Evolutionary conservation across 2,113 vertebrate genomes (phyloP), one percentile per base, ranked within the genome.

Genomic region (Zosterops borbonicus): DNA sequence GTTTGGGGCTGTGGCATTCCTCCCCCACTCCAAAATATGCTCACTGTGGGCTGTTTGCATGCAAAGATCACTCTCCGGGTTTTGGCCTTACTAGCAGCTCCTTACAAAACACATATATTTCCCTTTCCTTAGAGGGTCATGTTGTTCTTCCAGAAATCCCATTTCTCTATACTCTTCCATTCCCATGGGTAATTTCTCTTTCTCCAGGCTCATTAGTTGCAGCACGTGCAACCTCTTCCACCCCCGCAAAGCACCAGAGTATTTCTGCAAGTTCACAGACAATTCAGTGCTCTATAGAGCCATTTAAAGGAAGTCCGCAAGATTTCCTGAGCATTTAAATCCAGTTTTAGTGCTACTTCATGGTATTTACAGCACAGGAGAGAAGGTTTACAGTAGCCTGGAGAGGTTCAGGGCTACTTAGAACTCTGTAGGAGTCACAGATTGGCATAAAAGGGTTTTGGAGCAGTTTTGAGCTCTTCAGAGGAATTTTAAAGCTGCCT

Each of bases 21-120:
- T 91, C 90, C 62, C 73, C 88, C 79, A 35, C 59, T 75, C 37
- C 63, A 56, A 96, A 96, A 56, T 69, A 95, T 74, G 76, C 39
- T 92, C 56, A 12, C 39, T 2, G 69, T 91, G 84, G 93, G 74
- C 53, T 82, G 49, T 52, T 44, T 44, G 68, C 17, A 60, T 5
- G 63, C 83, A 90, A 49, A 44, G 27, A 29, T 68, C 55, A 50
- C 44, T 91, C 42, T 55, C 84, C 47, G 65, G 50, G 29, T 12
- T 50, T 42, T 74, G 49, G 60, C 60, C 70, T 74, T 74, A 50
- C 22, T 55, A 67, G 37, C 31, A 78, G 19, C 9, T 83, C 56
- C 41, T 73, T 63, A 50, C 33, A 94, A 70, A 85, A 29, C 21
- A 82, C 39, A 18, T 29, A 5, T 4, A 39, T 42, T 80, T 71